Evolutionary conservation across 2,797 vertebrate species (phyloP), one percentile per base, ranked within the genome.

Genomic region (Threskiornis aethiopicus): DNA sequence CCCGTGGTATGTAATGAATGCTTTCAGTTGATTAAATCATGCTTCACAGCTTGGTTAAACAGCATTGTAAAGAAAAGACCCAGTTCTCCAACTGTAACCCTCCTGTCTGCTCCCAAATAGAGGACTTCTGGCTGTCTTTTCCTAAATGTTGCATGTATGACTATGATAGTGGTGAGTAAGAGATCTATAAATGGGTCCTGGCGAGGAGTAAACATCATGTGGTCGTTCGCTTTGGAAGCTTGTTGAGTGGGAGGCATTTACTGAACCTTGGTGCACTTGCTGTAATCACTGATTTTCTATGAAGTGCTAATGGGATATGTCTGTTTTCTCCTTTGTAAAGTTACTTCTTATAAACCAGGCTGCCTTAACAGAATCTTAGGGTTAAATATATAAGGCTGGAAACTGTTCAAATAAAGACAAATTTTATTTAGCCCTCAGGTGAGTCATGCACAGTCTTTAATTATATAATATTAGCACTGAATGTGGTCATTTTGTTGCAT

Each of bases 131-230:
- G 85, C 70, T 97, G 91, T 59, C 65, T 96, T 95, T 96, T 93
- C 82, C 76, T 70, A 85, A 95, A 67, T 78, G 78, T 61, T 95
- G 72, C 92, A 64, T 70, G 88, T 92, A 78, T 84, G 77, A 51
- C 91, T 81, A 72, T 41, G 83, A 79, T 62, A 88, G 95, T 94
- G 95, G 77, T 98, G 98, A 98, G 96, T 98, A 98, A 98, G 96
- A 84, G 57, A 89, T 96, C 98, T 98, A 98, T 97, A 98, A 98
- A 98, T 98, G 97, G 97, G 88, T 82, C 89, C 89, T 94, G 94
- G 71, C 84, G 85, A 93, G 89, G 88, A 81, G 37, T 98, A 98
- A 98, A 98, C 98, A 98, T 98, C 98, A 98, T 97, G 98, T 98
- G 98, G 84, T 95, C 46, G 13, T 96, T 96, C 93, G 76, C 90